Conservation (phyloP, 2,113 vertebrate species). For the Datnioides undecimradiatus region DNA sequence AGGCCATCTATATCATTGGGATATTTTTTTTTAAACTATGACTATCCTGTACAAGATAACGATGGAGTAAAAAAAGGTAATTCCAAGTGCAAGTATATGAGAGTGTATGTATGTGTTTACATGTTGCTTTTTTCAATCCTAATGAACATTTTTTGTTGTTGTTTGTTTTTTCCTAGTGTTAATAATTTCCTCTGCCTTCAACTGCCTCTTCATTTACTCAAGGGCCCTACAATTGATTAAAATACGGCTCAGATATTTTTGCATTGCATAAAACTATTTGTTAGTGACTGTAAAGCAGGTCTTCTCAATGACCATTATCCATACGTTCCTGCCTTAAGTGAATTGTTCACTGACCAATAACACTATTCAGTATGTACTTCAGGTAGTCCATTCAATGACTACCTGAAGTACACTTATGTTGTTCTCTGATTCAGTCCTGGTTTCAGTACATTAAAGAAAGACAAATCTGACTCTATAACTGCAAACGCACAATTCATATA, state of each 20-base stretch:
- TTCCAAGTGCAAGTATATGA: neutral
- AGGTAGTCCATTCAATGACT: conserved; percentile 30
- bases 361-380: too few species aligned
- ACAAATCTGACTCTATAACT: neutral
- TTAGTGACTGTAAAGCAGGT: conserved; percentile 53
- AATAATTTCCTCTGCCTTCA: conserved; percentile 54
- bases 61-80: conserved; percentile 18
- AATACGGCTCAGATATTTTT: conserved; percentile 58
- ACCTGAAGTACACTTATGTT: conserved; percentile 18
- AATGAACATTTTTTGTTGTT: conserved; percentile 25
- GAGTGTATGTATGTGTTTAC: too few species aligned
- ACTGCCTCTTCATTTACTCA: conserved; percentile 62
- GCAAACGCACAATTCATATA: neutral
- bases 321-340: conserved; percentile 53
- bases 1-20: conserved; percentile 33
- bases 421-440: neutral
- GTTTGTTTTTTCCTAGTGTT: neutral
- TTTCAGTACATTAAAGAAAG: neutral
- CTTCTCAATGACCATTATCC: conserved; percentile 57
- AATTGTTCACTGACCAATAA: conserved; percentile 34
- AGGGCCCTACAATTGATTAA: conserved; percentile 70
- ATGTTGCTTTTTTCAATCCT: conserved; percentile 62
- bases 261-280: conserved; percentile 46
- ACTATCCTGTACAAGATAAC: conserved; percentile 2
- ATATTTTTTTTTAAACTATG: conserved; percentile 15